Evolutionary conservation across 2,797 vertebrate species (phyloP).

Genomic region (Myripristis murdjan): DNA sequence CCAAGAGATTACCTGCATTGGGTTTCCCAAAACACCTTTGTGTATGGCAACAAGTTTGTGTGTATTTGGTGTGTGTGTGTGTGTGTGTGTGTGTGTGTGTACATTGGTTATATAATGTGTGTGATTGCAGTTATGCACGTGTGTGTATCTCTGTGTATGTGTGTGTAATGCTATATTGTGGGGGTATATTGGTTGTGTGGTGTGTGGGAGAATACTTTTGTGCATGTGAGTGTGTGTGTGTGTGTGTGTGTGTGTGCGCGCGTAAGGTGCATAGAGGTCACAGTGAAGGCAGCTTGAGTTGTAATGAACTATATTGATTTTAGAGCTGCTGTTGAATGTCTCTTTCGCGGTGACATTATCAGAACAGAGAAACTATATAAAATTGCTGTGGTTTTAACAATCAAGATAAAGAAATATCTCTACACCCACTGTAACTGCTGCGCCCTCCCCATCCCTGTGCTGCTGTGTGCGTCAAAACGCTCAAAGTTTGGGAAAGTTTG

Average conservation of each 20-base stretch:
- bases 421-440: slow-evolving; percentile 74
- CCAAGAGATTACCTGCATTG: slow-evolving; percentile 74
- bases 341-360: slow-evolving; percentile 84
- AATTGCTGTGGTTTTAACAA: slow-evolving; percentile 89
- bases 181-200: slow-evolving; percentile 35
- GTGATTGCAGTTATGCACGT: slow-evolving; percentile 26
- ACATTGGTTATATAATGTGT: slow-evolving; percentile 36
- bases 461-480: slow-evolving; percentile 69
- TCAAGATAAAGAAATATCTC: slow-evolving; percentile 87
- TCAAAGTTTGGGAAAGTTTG: slow-evolving; percentile 85
- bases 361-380: slow-evolving; percentile 86
- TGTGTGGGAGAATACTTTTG: slow-evolving; percentile 30
- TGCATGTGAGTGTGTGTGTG: slow-evolving; percentile 32
- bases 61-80: slow-evolving; percentile 8
- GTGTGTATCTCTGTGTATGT: slow-evolving; percentile 28
- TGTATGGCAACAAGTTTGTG: slow-evolving; percentile 46
- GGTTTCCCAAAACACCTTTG: slow-evolving; percentile 63
- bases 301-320: slow-evolving; percentile 91
- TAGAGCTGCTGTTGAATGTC: slow-evolving; percentile 85
- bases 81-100: slow-evolving; percentile 1
- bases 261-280: slow-evolving; percentile 76
- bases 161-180: slow-evolving; percentile 7
- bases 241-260: slow-evolving; percentile 43
- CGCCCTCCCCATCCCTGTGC: slow-evolving; percentile 61
- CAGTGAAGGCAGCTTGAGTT: slow-evolving; percentile 81